phyloP scores from a whole-genome alignment of 2,797 vertebrate genomes.

The Discoglossus pictus region DNA sequence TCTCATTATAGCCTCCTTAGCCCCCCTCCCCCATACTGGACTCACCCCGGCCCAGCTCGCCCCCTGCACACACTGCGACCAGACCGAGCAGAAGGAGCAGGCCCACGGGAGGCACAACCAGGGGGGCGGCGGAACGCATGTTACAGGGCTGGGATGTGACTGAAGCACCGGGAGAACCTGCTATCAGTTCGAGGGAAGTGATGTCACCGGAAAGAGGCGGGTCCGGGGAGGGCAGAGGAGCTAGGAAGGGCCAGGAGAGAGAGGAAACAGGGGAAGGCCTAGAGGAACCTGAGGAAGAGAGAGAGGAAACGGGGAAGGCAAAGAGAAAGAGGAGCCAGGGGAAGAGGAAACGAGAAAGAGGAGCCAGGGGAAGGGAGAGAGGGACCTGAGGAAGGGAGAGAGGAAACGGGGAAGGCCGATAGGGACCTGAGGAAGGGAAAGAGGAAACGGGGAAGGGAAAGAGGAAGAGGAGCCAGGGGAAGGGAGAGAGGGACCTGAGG shows the following conservation, averaged over 20 bases:
- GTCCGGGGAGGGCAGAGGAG: not conserved
- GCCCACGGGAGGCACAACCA: not conserved
- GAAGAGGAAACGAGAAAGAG: too few species aligned
- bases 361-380: too few species aligned
- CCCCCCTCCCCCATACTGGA: not conserved
- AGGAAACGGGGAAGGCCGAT: too few species aligned
- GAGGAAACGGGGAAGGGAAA: too few species aligned
- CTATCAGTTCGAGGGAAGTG: conserved; percentile 28
- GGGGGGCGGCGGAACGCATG: not conserved
- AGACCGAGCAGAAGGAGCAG: conserved; percentile 8
- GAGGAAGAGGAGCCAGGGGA: too few species aligned
- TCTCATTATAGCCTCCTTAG: not conserved
- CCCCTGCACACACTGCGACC: not conserved
- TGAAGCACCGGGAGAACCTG: not conserved
- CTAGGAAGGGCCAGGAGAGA: conserved; percentile 9
- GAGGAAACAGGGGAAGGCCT: too few species aligned
- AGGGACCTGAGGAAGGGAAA: too few species aligned
- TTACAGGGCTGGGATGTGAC: not conserved
- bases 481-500: too few species aligned
- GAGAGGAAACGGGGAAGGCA: too few species aligned
- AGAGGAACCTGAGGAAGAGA: too few species aligned
- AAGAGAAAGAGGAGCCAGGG: too few species aligned
- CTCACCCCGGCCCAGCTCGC: conserved; percentile 24
- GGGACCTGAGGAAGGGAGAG: too few species aligned
- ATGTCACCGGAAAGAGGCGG: conserved; percentile 30